Evolutionary conservation across 2,888 invertebrate species (phyloP).

Genomic region (Hymenopus coronatus): DNA sequence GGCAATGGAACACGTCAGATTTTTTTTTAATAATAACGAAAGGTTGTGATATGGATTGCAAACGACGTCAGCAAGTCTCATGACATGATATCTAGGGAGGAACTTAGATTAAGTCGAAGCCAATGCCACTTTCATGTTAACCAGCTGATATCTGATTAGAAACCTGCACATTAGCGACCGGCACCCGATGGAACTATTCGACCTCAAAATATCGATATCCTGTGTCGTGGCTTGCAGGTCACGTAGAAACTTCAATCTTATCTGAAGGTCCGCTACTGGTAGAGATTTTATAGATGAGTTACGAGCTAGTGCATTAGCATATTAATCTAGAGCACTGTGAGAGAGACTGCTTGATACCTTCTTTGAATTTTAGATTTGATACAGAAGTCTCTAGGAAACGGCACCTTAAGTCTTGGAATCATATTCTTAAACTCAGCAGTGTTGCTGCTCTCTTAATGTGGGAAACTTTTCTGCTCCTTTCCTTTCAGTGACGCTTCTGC

Average conservation of each 20-base stretch:
- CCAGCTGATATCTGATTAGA: background rate
- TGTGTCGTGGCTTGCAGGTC: background rate
- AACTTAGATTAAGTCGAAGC: too few relatives aligned
- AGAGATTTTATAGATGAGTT: background rate
- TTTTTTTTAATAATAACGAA: too few relatives aligned
- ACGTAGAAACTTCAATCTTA: background rate
- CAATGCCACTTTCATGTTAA: background rate
- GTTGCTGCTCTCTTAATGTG: background rate
- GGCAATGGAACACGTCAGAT: too few relatives aligned
- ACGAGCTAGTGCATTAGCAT: background rate
- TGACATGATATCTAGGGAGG: too few relatives aligned
- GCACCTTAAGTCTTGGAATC: background rate
- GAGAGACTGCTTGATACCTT: background rate
- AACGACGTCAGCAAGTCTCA: too few relatives aligned
- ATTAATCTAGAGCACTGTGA: background rate
- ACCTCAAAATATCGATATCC: background rate
- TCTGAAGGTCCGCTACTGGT: too few relatives aligned
- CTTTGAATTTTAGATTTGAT: background rate
- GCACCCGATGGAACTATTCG: background rate
- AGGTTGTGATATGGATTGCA: too few relatives aligned
- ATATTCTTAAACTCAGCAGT: background rate
- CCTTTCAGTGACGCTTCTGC: background rate
- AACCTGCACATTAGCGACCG: background rate
- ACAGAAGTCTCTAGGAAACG: background rate
- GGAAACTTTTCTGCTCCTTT: background rate